Base-by-base conservation (phyloP, 2,113 vertebrate species). In the Sterrhoptilus dennistouni region DNA sequence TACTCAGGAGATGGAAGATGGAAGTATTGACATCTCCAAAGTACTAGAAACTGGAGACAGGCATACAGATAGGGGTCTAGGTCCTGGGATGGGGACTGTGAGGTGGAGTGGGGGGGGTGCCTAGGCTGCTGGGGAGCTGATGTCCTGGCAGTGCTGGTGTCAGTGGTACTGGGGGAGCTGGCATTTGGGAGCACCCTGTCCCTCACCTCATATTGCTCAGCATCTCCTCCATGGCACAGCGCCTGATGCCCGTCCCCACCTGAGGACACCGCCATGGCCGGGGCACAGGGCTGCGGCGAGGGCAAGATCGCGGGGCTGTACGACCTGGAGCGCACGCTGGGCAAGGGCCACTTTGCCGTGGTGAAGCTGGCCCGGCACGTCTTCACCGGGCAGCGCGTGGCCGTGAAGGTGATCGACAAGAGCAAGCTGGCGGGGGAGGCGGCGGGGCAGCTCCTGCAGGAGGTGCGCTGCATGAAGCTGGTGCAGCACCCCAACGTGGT, bases 401-500 rank as follows among this genome's bases (percentile, higher is more conserved):
- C 99, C 3, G 97, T 99, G 89, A 99, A 99, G 97, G 98, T 99
- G 96, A 99, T 99, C 27, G 98, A 99, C 95, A 99, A 99, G 97
- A 98, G 98, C 59, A 99, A 99, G 90, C 97, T 99, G 85, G 98
- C 98, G 0, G 93, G 98, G 18, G 96, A 98, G 79, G 98, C 98
- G 0, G 97, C 98, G 0, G 98, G 98, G 44, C 98, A 99, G 96
- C 98, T 99, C 47, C 94, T 99, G 83, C 98, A 99, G 90, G 99
- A 99, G 98, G 99, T 99, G 86, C 97, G 98, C 82, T 99, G 99
- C 95, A 99, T 99, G 98, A 98, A 98, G 96, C 97, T 98, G 96
- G 98, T 99, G 70, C 98, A 98, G 97, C 98, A 99, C 95, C 99
- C 99, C 95, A 99, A 99, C 1, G 98, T 99, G 94, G 99, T 99